Evolutionary conservation across 2,797 vertebrate genomes (phyloP), one percentile per base, ranked within the genome.

Genomic region (Chromobotia macracanthus): DNA sequence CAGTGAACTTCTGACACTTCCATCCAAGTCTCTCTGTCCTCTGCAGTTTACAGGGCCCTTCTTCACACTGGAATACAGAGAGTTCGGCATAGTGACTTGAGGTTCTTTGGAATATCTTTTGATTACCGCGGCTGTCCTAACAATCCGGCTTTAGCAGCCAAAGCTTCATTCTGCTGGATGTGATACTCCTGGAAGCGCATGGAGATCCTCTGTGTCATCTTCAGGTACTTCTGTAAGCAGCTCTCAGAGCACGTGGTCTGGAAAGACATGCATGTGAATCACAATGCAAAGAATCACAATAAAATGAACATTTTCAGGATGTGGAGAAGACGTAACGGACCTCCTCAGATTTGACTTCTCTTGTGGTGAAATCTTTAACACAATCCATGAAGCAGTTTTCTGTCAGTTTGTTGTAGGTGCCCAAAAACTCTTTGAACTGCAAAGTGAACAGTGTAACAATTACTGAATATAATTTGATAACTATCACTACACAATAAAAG

Each of bases 181-280:
- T 99, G 97, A 76, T 99, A 99, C 83, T 99, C 97, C 88, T 99
- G 97, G 87, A 99, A 99, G 5, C 97, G 93, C 97, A 98, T 96
- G 56, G 97, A 99, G 94, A 99, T 99, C 89, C 97, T 92, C 83
- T 99, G 97, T 0, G 97, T 99, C 97, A 99, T 99, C 93, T 99
- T 99, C 77, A 99, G 93, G 53, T 99, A 99, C 85, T 99, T 99
- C 91, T 99, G 97, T 68, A 99, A 92, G 83, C 97, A 99, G 72
- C 94, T 95, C 82, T 99, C 97, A 0, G 97, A 95, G 87, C 97
- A 99, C 73, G 93, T 94, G 21, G 92, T 93, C 97, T 99, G 87
- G 60, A 72, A 72, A 61, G 10, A 51, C 28, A 53, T 11, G 51
- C 16, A 31, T 31, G 5, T 44, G 35, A 38, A 38, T 38, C 35